Evolutionary conservation across 1,140 invertebrate species (phyloP), one percentile per base, ranked within the genome.

Genomic region (Oryzaephilus surinamensis): DNA sequence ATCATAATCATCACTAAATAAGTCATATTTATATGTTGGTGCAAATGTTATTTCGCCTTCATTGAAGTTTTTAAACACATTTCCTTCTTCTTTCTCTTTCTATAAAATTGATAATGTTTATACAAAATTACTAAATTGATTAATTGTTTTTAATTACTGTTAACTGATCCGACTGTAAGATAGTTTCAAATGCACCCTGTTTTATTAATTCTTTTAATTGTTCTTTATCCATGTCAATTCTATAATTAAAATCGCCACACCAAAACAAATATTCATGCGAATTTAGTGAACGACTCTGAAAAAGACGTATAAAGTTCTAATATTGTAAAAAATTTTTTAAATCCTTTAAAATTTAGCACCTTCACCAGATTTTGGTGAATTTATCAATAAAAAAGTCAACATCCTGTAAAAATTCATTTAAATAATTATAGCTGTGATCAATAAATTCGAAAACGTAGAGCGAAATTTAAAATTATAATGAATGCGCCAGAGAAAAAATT

Each of bases 171-270:
- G 77, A 70, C 46, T 84, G 75, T 12, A 95, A 63, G 28, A 99
- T 74, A 28, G 79, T 67, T 39, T 77, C 65, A 43, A 88, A 77
- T 57, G 96, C 84, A 41, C 84, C 77, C 39, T 77, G 72, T 31
- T 74, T 74, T 2, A 97, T 76, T 41, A 86, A 67, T 38, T 87
- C 79, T 60, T 94, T 90, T 41, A 97, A 82, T 58, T 97, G 88
- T 8, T 97, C 93, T 58, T 92, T 93, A 35, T 87, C 80, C 73
- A 98, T 78, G 61, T 97, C 94, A 42, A 99, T 84, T 38, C 97
- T 74, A 60, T 99, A 99, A 63, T 99, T 99, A 64, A 99, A 99
- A 70, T 99, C 97, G 0, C 97, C 97, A 64, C 93, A 95, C 95
- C 96, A 99, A 63, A 99, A 98, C 0, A 99, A 80, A 64, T 95